A percentile compares a stretch with the other conserved stretches of the same genome.
Evolutionary conservation across 1,140 invertebrate species (phyloP).

Genomic region (Bombus superbus): DNA sequence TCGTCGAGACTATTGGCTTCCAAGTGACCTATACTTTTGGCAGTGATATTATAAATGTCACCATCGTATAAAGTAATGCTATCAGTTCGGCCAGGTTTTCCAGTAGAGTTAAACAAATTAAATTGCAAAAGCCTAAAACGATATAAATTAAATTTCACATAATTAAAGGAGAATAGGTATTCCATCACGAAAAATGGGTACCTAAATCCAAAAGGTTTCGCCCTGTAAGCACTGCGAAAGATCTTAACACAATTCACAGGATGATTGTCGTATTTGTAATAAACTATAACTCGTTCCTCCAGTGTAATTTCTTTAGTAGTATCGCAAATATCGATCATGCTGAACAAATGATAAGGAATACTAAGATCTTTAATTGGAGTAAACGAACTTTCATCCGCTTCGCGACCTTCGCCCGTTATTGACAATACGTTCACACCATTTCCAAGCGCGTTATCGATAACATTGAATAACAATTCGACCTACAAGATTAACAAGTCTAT

Average conservation of each 20-base stretch:
- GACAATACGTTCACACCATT: conserved; percentile 94
- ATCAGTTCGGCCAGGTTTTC: conserved; percentile 91
- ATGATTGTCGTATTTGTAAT: conserved; percentile 98
- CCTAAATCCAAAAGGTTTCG: conserved; percentile 94
- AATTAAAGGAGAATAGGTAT: rapidly evolving
- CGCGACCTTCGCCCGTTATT: conserved; percentile 95
- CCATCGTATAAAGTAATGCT: conserved; percentile 95
- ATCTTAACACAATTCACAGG: conserved; percentile 99
- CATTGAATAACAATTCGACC: conserved; percentile 85
- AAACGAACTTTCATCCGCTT: conserved; percentile 93
- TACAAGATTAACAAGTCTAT: conserved; percentile 38
- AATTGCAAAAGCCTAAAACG: conserved; percentile 91
- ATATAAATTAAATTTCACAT: background rate
- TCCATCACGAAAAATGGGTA: conserved; percentile 59
- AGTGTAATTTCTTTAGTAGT: conserved; percentile 95
- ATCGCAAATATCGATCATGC: conserved; percentile 97
- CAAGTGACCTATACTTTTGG: conserved; percentile 88
- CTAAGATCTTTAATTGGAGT: conserved; percentile 91
- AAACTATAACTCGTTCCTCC: conserved; percentile 95
- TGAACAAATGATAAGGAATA: conserved; percentile 97
- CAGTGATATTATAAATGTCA: conserved; percentile 94
- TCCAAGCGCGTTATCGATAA: conserved; percentile 92
- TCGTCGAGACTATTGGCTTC: conserved; percentile 88
- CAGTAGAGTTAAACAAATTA: conserved; percentile 95
- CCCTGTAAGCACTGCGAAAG: conserved; percentile 92